Base-by-base conservation (phyloP, 2,888 invertebrate genomes). In the Cosmorhoe ocellata region DNA sequence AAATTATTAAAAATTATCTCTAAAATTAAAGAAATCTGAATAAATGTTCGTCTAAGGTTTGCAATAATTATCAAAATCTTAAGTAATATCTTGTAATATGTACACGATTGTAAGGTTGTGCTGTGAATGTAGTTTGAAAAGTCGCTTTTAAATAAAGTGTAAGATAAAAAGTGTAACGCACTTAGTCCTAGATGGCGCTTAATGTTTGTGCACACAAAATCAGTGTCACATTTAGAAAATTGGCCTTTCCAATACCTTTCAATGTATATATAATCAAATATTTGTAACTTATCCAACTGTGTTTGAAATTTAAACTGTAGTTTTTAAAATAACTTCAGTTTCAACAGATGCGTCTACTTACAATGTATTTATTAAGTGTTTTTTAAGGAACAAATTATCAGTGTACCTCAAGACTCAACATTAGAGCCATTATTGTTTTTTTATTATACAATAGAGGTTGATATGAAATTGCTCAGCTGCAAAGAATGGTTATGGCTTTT, bases 101-200 rank as follows among this genome's bases (percentile, higher is more conserved):
- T 32, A 45, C 36, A 48, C 37, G 38, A 42, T 34, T 37, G 44
- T 54, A 36, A 30, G 56, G 61, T 58, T 56, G 56, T 58, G 54
- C 42, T 53, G 46, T 46, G 48, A 52, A 46, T 38, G 30, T 37
- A 13, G 44, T 49, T 36, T 22, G n/a, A 44, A 34, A 34, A 34
- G 36, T 44, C 22, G 41, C 44, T 42, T 42, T 13, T 36, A 39
- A 33, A 11, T 33, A n/a, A n/a, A n/a, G n/a, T n/a, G n/a, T n/a
- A n/a, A n/a, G n/a, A n/a, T 14, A 32, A 27, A 44, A 18, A 49
- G 14, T 30, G 42, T 37, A 36, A 24, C 31, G 48, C 48, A 40
- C 48, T 22, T 44, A 44, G 30, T 1, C 31, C 2, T 43, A 43
- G 50, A 33, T 38, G 28, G 43, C 33, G 38, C 43, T 43, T 43